Conservation (phyloP, 2,888 invertebrate species). For the Drosophila bunnanda region DNA sequence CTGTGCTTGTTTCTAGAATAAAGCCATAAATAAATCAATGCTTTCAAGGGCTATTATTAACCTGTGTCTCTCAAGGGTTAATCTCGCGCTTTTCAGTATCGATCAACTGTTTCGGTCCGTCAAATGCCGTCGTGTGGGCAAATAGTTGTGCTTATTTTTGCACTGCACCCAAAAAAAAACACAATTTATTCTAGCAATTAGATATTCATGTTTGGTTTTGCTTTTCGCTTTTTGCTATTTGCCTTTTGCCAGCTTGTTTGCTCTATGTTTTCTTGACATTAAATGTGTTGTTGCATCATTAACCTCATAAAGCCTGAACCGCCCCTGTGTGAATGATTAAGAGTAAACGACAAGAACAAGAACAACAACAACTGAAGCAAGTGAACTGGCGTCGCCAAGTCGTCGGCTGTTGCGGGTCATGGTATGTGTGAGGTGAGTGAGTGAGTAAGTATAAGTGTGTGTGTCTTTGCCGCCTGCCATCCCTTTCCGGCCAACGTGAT, state of each 20-base stretch:
- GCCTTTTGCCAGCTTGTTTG: conserved; percentile 3
- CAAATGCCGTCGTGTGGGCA: conserved; percentile 58
- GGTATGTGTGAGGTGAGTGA: conserved; percentile 28
- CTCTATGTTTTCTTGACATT: background rate
- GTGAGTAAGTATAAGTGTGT: conserved; percentile 31
- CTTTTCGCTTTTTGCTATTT: background rate
- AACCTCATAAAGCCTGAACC: conserved; percentile 54
- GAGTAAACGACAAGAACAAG: conserved; percentile 46
- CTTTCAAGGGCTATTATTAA: background rate
- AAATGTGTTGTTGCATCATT: conserved; percentile 19
- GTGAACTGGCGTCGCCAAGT: conserved; percentile 69
- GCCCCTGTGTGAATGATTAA: conserved; percentile 57
- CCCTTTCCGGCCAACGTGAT: conserved; percentile 25
- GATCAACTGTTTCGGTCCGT: conserved; percentile 61
- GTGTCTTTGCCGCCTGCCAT: conserved; percentile 31
- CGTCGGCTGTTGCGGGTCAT: conserved; percentile 66
- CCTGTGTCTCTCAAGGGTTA: background rate
- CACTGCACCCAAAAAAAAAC: conserved; percentile 43
- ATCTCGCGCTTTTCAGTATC: background rate
- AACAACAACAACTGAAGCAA: conserved; percentile 55
- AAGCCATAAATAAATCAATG: too few relatives aligned
- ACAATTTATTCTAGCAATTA: conserved; percentile 20
- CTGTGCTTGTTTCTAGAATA: background rate
- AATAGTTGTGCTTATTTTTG: conserved; percentile 46
- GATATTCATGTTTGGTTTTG: conserved; percentile 20